A percentile compares a stretch with the other conserved stretches of the same genome.
Conservation (phyloP, 2,888 invertebrate genomes). For the Agrotis puta region DNA sequence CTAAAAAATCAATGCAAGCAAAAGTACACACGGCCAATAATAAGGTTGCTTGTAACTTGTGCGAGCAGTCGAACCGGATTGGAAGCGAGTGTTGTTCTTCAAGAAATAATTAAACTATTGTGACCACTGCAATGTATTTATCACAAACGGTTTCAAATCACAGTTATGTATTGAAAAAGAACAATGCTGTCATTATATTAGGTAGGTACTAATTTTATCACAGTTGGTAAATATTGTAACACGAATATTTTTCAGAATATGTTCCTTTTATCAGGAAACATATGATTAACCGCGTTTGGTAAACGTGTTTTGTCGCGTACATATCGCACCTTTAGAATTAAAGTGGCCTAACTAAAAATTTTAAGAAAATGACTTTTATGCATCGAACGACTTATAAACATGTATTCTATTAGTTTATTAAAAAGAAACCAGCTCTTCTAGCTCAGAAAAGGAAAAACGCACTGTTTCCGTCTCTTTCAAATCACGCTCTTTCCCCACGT, state of each 20-base stretch:
- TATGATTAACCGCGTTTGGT: not conserved
- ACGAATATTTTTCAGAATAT: constrained; percentile 3
- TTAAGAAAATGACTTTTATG: no score
- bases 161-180: constrained; percentile 53
- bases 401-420: no score
- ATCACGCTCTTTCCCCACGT: no score
- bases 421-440: no score
- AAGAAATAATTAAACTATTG: constrained; percentile 60
- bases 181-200: constrained; percentile 54
- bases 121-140: constrained; percentile 48
- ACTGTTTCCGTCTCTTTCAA: no score
- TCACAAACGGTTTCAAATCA: constrained; percentile 50
- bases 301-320: constrained; percentile 16
- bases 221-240: not conserved
- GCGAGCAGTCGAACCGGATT: constrained; percentile 39
- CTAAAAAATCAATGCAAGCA: constrained; percentile 10
- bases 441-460: no score
- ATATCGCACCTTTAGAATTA: no score
- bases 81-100: constrained; percentile 39
- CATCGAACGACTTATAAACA: no score
- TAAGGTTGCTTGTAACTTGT: constrained; percentile 19
- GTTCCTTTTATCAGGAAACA: not conserved
- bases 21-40: not conserved
- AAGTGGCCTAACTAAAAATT: no score
- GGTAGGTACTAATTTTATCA: constrained; percentile 1